phyloP scores from a whole-genome alignment of 2,888 invertebrate genomes.

The Cantharis nigra region DNA sequence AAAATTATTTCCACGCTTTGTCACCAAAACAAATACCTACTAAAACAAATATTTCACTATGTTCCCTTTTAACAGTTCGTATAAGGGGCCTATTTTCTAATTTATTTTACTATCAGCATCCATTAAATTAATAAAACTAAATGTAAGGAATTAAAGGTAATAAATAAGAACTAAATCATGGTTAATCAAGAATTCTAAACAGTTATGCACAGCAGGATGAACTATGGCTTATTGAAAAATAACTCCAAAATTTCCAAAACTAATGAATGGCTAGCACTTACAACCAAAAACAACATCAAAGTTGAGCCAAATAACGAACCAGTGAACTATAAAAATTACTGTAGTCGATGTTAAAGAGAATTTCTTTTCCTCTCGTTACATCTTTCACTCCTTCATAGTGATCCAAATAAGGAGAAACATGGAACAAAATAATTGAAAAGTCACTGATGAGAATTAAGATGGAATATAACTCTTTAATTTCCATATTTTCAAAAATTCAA shows the following conservation, averaged over 20 bases:
- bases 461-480: no score
- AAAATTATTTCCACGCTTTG: not conserved
- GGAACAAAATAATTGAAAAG: no score
- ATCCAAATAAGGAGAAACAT: no score
- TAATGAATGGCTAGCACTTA: not conserved
- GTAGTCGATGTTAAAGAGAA: no score
- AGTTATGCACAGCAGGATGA: not conserved
- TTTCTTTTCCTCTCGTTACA: no score
- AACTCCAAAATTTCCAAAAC: not conserved
- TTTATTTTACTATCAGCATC: not conserved
- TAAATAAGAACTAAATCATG: not conserved
- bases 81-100: not conserved
- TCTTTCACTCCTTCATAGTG: no score
- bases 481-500: no score
- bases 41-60: not conserved
- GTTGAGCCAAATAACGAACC: not conserved
- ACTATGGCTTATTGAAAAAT: not conserved
- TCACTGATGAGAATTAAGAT: no score
- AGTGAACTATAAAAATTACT: no score
- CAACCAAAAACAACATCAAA: not conserved
- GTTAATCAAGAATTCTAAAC: not conserved
- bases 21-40: not conserved
- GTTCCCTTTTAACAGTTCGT: not conserved
- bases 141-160: not conserved
- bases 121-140: constrained; percentile 1